phyloP scores from a whole-genome alignment of 2,797 vertebrate genomes.

The Sebastes aleutianus region DNA sequence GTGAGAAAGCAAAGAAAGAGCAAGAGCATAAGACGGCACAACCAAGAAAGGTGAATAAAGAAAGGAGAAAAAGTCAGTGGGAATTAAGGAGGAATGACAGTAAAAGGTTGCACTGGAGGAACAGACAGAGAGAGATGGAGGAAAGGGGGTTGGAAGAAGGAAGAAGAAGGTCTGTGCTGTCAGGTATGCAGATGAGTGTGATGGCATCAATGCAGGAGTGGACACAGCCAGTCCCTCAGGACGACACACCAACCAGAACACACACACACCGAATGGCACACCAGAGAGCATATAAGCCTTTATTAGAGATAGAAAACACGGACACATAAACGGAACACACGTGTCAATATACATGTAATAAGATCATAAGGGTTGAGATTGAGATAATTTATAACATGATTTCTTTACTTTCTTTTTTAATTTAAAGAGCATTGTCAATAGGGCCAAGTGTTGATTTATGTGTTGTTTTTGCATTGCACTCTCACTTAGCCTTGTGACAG shows the following conservation, averaged over 20 bases:
- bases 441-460: background rate
- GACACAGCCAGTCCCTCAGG: slow-evolving; percentile 61
- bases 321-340: slow-evolving; percentile 42
- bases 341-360: slow-evolving; percentile 35
- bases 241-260: slow-evolving; percentile 27
- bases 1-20: slow-evolving; percentile 17
- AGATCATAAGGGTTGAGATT: slow-evolving; percentile 6
- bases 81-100: slow-evolving; percentile 7
- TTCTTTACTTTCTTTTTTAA: background rate
- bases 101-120: slow-evolving; percentile 5
- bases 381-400: background rate
- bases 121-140: slow-evolving; percentile 13
- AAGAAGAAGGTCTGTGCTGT: slow-evolving; percentile 58
- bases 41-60: background rate
- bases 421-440: background rate
- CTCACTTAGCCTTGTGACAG: background rate
- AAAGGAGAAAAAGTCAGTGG: background rate
- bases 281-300: slow-evolving; percentile 48
- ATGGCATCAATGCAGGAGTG: slow-evolving; percentile 65
- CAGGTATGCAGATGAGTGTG: slow-evolving; percentile 71
- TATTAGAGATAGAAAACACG: slow-evolving; percentile 60
- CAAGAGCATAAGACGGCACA: background rate
- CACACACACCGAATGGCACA: slow-evolving; percentile 31
- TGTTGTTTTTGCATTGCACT: background rate
- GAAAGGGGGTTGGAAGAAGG: slow-evolving; percentile 15